These are phyloP conservation scores for Pomacea canaliculata DNA, from an alignment of 2,888 invertebrate genomes.

Conservation along the genomic window DNA sequence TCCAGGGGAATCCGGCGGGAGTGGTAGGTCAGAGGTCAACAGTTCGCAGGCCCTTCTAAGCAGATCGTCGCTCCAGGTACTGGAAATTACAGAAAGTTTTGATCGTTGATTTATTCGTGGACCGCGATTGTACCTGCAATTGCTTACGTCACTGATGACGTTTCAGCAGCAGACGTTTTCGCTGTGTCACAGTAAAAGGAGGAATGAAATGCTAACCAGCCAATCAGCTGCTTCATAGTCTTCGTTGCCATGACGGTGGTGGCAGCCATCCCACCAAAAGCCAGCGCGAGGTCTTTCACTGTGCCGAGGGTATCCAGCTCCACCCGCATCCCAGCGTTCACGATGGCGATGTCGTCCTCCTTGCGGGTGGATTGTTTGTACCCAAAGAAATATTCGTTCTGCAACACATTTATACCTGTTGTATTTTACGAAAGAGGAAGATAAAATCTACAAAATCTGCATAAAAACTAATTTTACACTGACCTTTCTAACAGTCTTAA, in stretches of 20 bases:
- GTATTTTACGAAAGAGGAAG: no score
- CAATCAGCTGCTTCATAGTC: conserved; percentile 72
- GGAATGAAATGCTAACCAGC: no score
- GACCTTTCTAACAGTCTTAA: no score
- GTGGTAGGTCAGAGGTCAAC: conserved; percentile 26
- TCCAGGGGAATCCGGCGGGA: conserved; percentile 29
- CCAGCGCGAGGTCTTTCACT: conserved; percentile 76
- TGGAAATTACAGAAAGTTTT: neutral
- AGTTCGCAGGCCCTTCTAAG: conserved; percentile 25
- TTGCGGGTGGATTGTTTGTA: conserved; percentile 92
- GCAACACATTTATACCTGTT: conserved; percentile 12
- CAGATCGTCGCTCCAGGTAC: conserved; percentile 26
- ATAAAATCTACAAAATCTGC: no score
- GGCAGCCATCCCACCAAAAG: conserved; percentile 95
- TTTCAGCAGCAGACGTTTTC: no score
- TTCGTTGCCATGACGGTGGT: conserved; percentile 82
- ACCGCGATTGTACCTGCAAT: no score
- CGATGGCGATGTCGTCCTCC: conserved; percentile 97
- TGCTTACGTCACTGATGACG: no score
- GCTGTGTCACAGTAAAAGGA: no score
- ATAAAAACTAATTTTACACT: no score
- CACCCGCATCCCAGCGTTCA: conserved; percentile 84
- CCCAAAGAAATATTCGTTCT: conserved; percentile 78
- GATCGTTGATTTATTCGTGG: no score
- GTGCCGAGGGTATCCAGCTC: conserved; percentile 73